phyloP scores from a whole-genome alignment of 2,888 invertebrate species.

The Venusia cambrica region DNA sequence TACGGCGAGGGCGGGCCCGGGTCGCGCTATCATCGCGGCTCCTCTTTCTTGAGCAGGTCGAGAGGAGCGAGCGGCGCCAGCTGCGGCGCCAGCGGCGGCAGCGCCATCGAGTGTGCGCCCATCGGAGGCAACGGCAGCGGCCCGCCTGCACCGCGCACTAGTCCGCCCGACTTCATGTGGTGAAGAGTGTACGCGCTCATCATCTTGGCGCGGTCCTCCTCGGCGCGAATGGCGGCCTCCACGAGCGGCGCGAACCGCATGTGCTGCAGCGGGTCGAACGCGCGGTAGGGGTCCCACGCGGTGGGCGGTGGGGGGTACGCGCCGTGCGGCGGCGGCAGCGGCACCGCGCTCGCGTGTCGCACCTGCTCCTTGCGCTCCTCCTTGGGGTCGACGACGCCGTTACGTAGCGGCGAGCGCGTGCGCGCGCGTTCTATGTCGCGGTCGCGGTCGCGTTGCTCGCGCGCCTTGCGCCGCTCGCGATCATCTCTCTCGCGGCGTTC shows the following conservation, averaged over 20 bases:
- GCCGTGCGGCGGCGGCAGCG: conserved; percentile 80
- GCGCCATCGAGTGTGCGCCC: conserved; percentile 55
- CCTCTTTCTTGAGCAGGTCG: conserved; percentile 82
- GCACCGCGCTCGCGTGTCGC: conserved; percentile 80
- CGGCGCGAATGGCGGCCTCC: conserved; percentile 88
- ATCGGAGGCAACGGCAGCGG: conserved; percentile 67
- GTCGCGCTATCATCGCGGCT: conserved; percentile 77
- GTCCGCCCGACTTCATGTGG: conserved; percentile 73
- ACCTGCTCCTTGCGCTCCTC: conserved; percentile 79
- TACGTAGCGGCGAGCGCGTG: conserved; percentile 88
- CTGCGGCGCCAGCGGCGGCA: conserved; percentile 42
- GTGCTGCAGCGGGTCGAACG: conserved; percentile 85
- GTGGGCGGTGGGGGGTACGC: conserved; percentile 68
- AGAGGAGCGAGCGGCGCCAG: conserved; percentile 67
- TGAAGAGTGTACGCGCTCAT: conserved; percentile 85
- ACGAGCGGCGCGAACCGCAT: conserved; percentile 89
- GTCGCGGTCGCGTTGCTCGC: conserved; percentile 71
- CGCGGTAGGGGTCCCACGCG: conserved; percentile 85
- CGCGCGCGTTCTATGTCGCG: conserved; percentile 83
- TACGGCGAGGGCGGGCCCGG: conserved; percentile 47
- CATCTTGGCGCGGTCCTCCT: conserved; percentile 90
- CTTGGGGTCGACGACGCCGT: conserved; percentile 80
- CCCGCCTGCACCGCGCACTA: conserved; percentile 58
- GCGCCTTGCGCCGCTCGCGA: conserved; percentile 79
- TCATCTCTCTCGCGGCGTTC: conserved; percentile 67